Conservation (phyloP, 92 coral and sea anemone species). For the Porites rus region DNA sequence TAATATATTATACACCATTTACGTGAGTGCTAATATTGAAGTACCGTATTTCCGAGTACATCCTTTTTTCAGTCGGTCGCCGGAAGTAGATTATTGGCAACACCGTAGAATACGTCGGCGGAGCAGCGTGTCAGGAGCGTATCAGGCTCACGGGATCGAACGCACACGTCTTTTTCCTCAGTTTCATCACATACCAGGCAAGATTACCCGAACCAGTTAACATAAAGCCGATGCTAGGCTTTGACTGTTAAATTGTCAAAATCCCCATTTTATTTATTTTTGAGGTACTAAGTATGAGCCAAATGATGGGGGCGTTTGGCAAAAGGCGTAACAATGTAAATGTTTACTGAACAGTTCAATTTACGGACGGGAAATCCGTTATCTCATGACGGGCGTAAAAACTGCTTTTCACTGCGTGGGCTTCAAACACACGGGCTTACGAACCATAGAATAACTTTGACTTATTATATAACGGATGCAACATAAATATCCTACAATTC, state of each 20-base stretch:
- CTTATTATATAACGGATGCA: not conserved
- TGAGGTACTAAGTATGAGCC: not conserved
- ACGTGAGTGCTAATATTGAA: not conserved
- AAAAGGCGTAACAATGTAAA: slow-evolving; percentile 11
- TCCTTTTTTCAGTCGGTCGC: not conserved
- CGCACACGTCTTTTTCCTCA: too few relatives aligned
- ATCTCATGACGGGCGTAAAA: not conserved
- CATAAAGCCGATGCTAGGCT: too few relatives aligned
- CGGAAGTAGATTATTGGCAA: not conserved
- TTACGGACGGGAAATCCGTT: not conserved
- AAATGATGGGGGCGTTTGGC: not conserved
- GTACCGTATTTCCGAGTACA: too few relatives aligned
- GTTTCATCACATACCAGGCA: too few relatives aligned
- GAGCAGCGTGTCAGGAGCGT: not conserved
- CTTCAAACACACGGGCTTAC: not conserved
- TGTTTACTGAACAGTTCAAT: not conserved
- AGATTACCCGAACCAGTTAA: too few relatives aligned
- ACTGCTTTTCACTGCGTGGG: slow-evolving; percentile 23
- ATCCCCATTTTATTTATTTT: too few relatives aligned
- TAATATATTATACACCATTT: not conserved
- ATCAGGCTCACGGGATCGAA: too few relatives aligned
- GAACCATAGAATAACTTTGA: not conserved
- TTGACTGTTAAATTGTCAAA: too few relatives aligned
- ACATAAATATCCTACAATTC: not conserved
- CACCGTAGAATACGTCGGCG: not conserved